Conservation (phyloP, 1,140 invertebrate genomes). For the Drosophila guanche region DNA sequence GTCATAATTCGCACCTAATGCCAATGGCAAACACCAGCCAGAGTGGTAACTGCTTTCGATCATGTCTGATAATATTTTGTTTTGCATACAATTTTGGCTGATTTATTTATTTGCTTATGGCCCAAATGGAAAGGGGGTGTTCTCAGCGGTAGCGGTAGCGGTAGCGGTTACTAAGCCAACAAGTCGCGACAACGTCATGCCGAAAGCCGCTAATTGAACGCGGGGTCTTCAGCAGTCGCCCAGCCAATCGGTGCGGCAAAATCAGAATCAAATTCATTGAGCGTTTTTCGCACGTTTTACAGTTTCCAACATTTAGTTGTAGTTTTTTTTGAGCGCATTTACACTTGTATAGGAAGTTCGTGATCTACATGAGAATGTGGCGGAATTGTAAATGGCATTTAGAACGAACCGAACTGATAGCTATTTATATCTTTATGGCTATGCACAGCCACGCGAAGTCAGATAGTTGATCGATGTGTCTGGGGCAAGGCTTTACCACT, state of each 20-base stretch:
- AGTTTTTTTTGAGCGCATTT: constrained; percentile 21
- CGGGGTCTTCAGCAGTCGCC: constrained; percentile 36
- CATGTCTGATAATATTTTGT: constrained; percentile 76
- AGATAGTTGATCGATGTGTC: constrained; percentile 31
- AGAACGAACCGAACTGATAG: constrained; percentile 14
- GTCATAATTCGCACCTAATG: constrained; percentile 73
- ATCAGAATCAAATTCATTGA: constrained; percentile 53
- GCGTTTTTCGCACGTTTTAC: constrained; percentile 65
- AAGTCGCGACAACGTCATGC: constrained; percentile 61
- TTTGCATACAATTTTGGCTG: constrained; percentile 58
- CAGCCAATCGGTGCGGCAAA: constrained; percentile 17
- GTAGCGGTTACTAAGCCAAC: constrained; percentile 24
- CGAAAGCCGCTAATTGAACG: constrained; percentile 67
- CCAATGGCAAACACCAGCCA: constrained; percentile 45
- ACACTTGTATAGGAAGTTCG: constrained; percentile 55
- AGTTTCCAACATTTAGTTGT: neutral
- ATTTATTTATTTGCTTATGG: constrained; percentile 55
- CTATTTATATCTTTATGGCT: constrained; percentile 48
- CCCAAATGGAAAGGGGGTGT: neutral
- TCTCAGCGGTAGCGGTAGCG: neutral
- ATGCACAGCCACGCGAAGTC: constrained; percentile 16
- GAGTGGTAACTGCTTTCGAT: constrained; percentile 61
- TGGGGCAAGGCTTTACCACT: constrained; percentile 25
- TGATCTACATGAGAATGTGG: constrained; percentile 57
- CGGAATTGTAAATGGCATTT: constrained; percentile 15